Conservation (phyloP, 2,113 vertebrate genomes). For the Diglossa brunneiventris region DNA sequence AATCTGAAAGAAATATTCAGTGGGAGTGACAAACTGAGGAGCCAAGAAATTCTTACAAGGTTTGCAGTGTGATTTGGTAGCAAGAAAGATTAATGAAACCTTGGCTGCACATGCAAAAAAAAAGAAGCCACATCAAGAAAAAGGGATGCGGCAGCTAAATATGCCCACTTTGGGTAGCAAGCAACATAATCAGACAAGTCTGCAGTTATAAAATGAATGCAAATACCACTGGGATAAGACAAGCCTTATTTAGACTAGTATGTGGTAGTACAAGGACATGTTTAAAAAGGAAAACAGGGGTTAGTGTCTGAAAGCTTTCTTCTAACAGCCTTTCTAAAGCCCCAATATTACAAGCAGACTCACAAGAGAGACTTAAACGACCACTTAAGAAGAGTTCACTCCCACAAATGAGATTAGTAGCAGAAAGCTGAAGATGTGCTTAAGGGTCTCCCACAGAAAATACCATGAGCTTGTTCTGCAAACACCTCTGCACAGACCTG, state of each 20-base stretch:
- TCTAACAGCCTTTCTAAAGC: not conserved
- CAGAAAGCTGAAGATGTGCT: not conserved
- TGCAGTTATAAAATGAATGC: slow-evolving; percentile 11
- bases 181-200: not conserved
- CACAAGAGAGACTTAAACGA: not conserved
- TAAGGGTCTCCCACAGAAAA: not conserved
- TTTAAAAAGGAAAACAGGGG: not conserved
- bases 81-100: slow-evolving; percentile 60
- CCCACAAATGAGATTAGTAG: not conserved
- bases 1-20: slow-evolving; percentile 57
- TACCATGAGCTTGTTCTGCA: not conserved
- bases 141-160: slow-evolving; percentile 20
- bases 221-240: slow-evolving; percentile 27
- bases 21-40: slow-evolving; percentile 56
- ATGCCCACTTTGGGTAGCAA: slow-evolving; percentile 14
- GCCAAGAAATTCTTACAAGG: slow-evolving; percentile 59
- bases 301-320: not conserved
- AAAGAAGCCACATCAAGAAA: slow-evolving; percentile 39
- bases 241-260: not conserved
- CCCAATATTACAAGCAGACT: not conserved
- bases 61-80: slow-evolving; percentile 38
- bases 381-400: not conserved
- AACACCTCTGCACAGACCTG: not conserved
- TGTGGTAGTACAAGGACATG: not conserved
- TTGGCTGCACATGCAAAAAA: slow-evolving; percentile 11